Evolutionary conservation across 1,140 invertebrate genomes (phyloP).

Genomic region (Eumeta japonica): DNA sequence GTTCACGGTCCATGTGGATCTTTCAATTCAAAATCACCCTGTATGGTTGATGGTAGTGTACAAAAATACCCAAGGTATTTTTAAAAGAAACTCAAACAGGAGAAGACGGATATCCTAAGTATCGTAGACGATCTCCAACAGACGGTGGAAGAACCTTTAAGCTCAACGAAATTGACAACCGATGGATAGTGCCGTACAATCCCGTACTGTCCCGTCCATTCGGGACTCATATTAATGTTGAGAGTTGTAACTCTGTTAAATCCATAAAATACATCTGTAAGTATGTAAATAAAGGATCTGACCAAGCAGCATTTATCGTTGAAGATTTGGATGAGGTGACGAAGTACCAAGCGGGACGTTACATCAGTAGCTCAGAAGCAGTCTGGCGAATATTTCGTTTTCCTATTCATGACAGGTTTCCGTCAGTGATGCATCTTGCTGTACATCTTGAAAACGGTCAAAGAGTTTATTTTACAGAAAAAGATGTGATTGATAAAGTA

Average conservation of each 20-base stretch:
- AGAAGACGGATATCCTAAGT: slow-evolving; percentile 44
- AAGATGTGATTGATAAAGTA: slow-evolving; percentile 30
- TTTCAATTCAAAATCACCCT: slow-evolving; percentile 16
- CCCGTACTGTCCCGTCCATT: slow-evolving; percentile 50
- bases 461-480: too few relatives aligned
- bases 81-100: slow-evolving; percentile 15
- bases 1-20: slow-evolving; percentile 24
- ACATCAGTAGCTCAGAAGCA: too few relatives aligned
- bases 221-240: too few relatives aligned
- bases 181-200: slow-evolving; percentile 26
- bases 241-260: slow-evolving; percentile 53
- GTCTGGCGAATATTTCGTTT: too few relatives aligned
- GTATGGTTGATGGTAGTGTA: slow-evolving; percentile 13
- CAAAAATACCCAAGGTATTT: slow-evolving; percentile 18
- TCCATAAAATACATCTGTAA: too few relatives aligned
- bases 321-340: slow-evolving; percentile 19
- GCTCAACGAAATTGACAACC: slow-evolving; percentile 7
- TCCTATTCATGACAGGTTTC: too few relatives aligned
- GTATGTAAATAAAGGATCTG: too few relatives aligned
- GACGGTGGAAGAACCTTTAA: slow-evolving; percentile 34
- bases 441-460: too few relatives aligned
- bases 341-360: slow-evolving; percentile 31
- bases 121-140: slow-evolving; percentile 24
- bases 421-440: slow-evolving; percentile 44
- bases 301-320: slow-evolving; percentile 28